These are phyloP conservation scores for Leucophenga varia DNA, from an alignment of 1,140 invertebrate species.

Conservation along the genomic window DNA sequence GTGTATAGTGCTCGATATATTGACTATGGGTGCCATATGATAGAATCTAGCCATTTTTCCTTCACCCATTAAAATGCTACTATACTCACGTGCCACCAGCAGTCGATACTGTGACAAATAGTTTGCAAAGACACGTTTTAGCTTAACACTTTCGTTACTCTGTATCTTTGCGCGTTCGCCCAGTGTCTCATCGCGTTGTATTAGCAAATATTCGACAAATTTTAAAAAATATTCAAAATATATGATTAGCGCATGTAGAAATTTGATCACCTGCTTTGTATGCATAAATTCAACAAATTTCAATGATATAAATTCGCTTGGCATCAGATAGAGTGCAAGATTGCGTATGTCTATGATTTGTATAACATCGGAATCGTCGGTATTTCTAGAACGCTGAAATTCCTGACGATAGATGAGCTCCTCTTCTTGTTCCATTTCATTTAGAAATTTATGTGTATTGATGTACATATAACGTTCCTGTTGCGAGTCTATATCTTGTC, in stretches of 20 bases:
- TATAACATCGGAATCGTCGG: slow-evolving; percentile 16
- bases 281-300: slow-evolving; percentile 16
- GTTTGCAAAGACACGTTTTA: slow-evolving; percentile 10
- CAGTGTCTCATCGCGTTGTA: slow-evolving; percentile 15
- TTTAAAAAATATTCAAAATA: slow-evolving; percentile 25
- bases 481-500: background rate
- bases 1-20: slow-evolving; percentile 10
- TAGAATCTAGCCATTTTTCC: slow-evolving; percentile 10
- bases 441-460: slow-evolving; percentile 10
- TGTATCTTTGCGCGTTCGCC: slow-evolving; percentile 16
- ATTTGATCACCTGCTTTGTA: slow-evolving; percentile 5
- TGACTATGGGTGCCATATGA: slow-evolving; percentile 14
- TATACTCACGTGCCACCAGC: slow-evolving; percentile 20
- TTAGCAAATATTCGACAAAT: slow-evolving; percentile 18
- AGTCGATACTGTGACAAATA: slow-evolving; percentile 17
- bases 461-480: slow-evolving; percentile 5
- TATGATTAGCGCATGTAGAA: slow-evolving; percentile 18
- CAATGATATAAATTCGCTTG: slow-evolving; percentile 8
- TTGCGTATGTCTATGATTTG: slow-evolving; percentile 18
- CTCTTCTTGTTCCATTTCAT: slow-evolving; percentile 15
- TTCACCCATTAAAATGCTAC: slow-evolving; percentile 13
- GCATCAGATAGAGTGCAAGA: slow-evolving; percentile 15
- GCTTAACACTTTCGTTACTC: slow-evolving; percentile 11
- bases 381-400: slow-evolving; percentile 10
- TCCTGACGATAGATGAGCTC: slow-evolving; percentile 18